Conservation (phyloP, 2,797 vertebrate species). For the Pipistrellus kuhlii region DNA sequence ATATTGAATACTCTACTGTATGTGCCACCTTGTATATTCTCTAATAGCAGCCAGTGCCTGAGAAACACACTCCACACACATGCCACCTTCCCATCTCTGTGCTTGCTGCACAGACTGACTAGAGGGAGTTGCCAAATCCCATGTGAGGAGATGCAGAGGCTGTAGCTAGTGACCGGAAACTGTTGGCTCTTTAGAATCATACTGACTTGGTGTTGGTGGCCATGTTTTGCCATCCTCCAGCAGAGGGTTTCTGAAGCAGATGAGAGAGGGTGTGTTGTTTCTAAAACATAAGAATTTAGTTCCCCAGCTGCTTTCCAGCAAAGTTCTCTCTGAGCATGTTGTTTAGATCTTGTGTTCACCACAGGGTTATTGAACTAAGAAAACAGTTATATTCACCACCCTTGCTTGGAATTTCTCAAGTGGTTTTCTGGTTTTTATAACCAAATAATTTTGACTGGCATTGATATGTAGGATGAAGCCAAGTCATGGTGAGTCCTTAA, state of each 20-base stretch:
- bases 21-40: background rate
- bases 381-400: background rate
- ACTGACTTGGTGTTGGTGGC: background rate
- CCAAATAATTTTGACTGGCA: conserved; percentile 5
- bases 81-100: background rate
- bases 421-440: background rate
- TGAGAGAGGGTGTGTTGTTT: no score
- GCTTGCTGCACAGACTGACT: background rate
- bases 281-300: background rate
- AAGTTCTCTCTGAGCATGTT: background rate
- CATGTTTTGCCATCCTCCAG: no score
- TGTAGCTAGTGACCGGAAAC: background rate
- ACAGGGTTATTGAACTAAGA: background rate
- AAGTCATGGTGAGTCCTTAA: background rate
- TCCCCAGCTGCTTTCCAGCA: no score
- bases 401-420: conserved; percentile 15
- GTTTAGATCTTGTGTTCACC: background rate
- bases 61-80: accelerated
- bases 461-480: background rate
- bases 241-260: background rate
- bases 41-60: background rate
- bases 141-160: background rate
- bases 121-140: background rate
- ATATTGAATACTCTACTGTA: background rate
- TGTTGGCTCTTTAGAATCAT: background rate